These are phyloP conservation scores for Coendou prehensilis DNA, from an alignment of 2,797 vertebrate genomes.

Conservation along the genomic window DNA sequence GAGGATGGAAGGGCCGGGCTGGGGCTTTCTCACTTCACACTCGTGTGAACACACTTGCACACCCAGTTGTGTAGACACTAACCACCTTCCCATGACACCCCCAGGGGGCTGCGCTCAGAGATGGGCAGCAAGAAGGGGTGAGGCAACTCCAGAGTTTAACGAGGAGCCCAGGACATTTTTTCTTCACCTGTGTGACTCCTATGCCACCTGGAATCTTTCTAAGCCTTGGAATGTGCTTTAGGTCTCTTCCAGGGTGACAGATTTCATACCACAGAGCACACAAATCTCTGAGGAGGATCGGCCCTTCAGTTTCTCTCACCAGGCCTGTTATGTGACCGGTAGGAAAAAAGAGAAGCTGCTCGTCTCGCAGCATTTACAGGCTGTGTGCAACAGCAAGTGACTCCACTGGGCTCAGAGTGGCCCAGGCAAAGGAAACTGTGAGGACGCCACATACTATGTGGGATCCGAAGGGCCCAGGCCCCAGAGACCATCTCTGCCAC, in stretches of 20 bases:
- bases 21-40: background rate
- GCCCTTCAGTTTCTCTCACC: background rate
- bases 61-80: no score
- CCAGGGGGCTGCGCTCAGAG: background rate
- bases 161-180: background rate
- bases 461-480: no score
- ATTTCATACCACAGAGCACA: background rate
- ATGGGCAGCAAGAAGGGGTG: background rate
- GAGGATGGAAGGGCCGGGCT: no score
- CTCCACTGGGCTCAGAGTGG: background rate
- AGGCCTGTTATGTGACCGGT: background rate
- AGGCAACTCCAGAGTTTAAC: background rate
- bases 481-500: background rate
- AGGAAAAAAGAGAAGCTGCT: background rate
- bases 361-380: background rate
- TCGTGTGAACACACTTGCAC: background rate
- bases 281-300: background rate
- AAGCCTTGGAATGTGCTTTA: background rate
- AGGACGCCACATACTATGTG: accelerated
- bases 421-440: background rate
- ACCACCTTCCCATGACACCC: background rate
- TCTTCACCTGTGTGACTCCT: background rate
- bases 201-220: background rate
- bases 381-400: background rate
- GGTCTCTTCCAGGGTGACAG: background rate